These are phyloP conservation scores for Aphaenogaster ashmeadi DNA, from an alignment of 1,140 invertebrate species.

Conservation along the genomic window DNA sequence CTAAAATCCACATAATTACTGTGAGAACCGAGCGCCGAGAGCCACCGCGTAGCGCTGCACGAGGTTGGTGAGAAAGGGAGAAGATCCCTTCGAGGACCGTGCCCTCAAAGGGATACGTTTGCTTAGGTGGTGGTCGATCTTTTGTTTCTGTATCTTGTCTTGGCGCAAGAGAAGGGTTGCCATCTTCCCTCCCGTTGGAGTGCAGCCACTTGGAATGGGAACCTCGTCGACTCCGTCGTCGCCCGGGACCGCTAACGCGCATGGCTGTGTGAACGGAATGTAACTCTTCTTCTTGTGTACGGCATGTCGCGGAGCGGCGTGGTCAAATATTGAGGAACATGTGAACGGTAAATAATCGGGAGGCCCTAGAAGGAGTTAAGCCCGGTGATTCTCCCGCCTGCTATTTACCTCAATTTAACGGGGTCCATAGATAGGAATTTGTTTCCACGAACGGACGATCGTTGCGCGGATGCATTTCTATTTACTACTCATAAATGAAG, in stretches of 20 bases:
- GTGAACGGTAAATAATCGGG: slow-evolving; percentile 73
- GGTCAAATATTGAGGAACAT: slow-evolving; percentile 70
- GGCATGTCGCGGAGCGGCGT: slow-evolving; percentile 2
- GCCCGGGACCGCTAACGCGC: slow-evolving; percentile 16
- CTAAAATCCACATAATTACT: slow-evolving; percentile 76
- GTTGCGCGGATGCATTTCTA: slow-evolving; percentile 39
- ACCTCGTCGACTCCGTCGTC: slow-evolving; percentile 32
- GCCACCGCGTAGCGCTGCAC: slow-evolving; percentile 65
- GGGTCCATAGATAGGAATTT: slow-evolving; percentile 20
- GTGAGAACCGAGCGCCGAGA: slow-evolving; percentile 69
- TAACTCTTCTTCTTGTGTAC: slow-evolving; percentile 52
- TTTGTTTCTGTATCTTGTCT: slow-evolving; percentile 76
- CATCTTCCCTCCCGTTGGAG: slow-evolving; percentile 45
- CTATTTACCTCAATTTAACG: slow-evolving; percentile 58
- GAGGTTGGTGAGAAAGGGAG: slow-evolving; percentile 34
- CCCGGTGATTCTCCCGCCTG: not conserved
- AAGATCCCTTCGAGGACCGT: slow-evolving; percentile 59
- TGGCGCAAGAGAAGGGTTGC: slow-evolving; percentile 43
- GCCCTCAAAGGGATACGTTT: slow-evolving; percentile 63
- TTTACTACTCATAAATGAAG: slow-evolving; percentile 52
- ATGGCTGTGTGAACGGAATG: slow-evolving; percentile 27
- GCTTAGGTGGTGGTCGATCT: slow-evolving; percentile 69
- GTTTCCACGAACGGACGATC: slow-evolving; percentile 48
- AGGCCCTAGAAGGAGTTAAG: slow-evolving; percentile 28
- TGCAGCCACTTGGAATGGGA: slow-evolving; percentile 41